Percentiles rank a stretch among this genome's conserved stretches.
phyloP scores from a whole-genome alignment of 2,888 invertebrate species.

The Cryptosula pallasiana region DNA sequence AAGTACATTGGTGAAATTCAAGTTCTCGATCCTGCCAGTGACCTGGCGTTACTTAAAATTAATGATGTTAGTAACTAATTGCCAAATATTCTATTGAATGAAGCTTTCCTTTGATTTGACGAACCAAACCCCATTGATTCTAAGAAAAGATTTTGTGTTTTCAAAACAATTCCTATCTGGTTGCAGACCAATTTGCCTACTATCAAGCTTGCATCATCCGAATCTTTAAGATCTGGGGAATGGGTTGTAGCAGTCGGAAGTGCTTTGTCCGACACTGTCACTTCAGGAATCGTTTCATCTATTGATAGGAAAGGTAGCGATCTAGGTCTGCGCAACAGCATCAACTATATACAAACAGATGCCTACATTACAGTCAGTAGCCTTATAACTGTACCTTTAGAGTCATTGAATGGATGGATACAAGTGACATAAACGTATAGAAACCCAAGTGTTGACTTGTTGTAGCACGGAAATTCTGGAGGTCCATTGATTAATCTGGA shows the following conservation, averaged over 20 bases:
- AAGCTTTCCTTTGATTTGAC: too few species aligned
- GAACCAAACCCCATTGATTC: too few species aligned
- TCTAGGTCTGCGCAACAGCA: constrained; percentile 63
- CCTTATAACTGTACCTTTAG: too few species aligned
- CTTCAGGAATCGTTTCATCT: constrained; percentile 80
- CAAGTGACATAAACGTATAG: too few species aligned
- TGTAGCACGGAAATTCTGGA: constrained; percentile 84
- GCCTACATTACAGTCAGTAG: constrained; percentile 73
- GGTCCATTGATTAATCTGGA: constrained; percentile 88
- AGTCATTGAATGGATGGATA: too few species aligned
- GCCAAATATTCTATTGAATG: too few species aligned
- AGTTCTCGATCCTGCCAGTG: constrained; percentile 76
- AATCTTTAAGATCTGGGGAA: constrained; percentile 77
- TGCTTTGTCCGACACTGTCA: constrained; percentile 82
- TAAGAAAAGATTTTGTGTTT: too few species aligned
- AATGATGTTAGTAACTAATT: constrained; percentile 50
- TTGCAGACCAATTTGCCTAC: constrained; percentile 64
- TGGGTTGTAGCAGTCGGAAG: constrained; percentile 87
- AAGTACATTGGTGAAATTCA: constrained; percentile 71
- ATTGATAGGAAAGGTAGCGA: constrained; percentile 61
- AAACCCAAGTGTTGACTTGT: too few species aligned
- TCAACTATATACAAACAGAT: constrained; percentile 84
- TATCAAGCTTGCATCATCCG: constrained; percentile 74
- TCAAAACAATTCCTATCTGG: too few species aligned
- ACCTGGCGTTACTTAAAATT: constrained; percentile 82